Percentiles rank a stretch among this genome's conserved stretches.
phyloP scores from a whole-genome alignment of 2,113 vertebrate species.

The Hypocryptadius cinnamomeus region DNA sequence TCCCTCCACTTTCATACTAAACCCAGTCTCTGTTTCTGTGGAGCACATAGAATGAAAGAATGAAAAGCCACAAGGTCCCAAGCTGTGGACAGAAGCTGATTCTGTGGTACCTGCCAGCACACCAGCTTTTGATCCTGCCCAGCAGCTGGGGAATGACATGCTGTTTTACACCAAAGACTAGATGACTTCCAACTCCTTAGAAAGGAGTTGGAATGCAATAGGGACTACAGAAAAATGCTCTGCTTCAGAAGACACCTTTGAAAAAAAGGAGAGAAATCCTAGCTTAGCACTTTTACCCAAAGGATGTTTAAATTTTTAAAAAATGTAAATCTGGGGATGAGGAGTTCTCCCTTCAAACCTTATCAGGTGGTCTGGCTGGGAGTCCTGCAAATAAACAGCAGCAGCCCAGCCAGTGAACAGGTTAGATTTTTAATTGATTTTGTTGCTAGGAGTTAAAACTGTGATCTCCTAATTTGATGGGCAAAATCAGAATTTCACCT shows the following conservation, averaged over 20 bases:
- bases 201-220: not conserved
- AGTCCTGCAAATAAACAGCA: not conserved
- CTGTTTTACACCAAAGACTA: not conserved
- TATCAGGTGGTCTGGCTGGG: not conserved
- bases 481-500: not conserved
- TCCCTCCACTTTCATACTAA: not conserved
- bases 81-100: not conserved
- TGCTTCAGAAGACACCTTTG: not conserved
- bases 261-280: not conserved
- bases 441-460: not conserved
- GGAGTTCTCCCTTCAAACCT: not conserved
- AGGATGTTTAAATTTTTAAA: not conserved
- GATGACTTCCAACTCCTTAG: not conserved
- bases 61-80: not conserved
- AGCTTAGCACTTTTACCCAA: not conserved
- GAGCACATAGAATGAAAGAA: not conserved
- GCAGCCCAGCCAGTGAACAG: not conserved
- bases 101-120: not conserved
- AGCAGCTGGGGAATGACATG: not conserved
- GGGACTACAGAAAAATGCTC: not conserved
- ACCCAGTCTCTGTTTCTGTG: not conserved
- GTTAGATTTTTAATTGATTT: not conserved
- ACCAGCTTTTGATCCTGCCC: not conserved
- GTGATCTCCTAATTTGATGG: not conserved
- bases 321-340: rapidly evolving